phyloP scores from a whole-genome alignment of 2,797 vertebrate genomes.

The Phataginus tricuspis region DNA sequence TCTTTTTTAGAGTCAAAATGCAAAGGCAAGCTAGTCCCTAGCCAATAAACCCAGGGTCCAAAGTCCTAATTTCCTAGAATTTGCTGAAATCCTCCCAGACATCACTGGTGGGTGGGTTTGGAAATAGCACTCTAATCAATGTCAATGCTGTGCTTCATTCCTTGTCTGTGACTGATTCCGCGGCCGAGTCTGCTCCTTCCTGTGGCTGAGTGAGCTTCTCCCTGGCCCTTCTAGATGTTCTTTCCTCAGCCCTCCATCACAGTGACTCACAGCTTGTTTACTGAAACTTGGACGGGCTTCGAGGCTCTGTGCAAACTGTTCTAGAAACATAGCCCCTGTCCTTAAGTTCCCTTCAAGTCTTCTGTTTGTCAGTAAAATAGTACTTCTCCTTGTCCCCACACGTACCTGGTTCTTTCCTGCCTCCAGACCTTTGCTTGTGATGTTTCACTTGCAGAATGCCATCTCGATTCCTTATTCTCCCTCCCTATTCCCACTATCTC shows the following conservation, averaged over 20 bases:
- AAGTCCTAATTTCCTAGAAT: conserved; percentile 45
- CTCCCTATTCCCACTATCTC: not conserved
- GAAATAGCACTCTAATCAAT: conserved; percentile 17
- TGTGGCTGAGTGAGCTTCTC: not conserved
- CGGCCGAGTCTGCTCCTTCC: not conserved
- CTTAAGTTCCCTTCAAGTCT: conserved; percentile 22
- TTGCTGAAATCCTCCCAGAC: conserved; percentile 30
- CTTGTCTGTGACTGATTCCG: not conserved
- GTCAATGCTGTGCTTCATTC: not conserved
- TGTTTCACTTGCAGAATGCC: not conserved
- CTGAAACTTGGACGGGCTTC: conserved; percentile 22
- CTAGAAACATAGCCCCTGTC: not conserved
- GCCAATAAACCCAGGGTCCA: not conserved
- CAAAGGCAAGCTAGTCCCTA: not conserved
- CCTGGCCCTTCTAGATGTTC: not conserved
- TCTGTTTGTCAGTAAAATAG: not conserved
- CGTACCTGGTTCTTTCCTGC: not conserved
- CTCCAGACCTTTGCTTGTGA: not conserved
- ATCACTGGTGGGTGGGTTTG: conserved; percentile 24
- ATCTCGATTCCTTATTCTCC: not conserved
- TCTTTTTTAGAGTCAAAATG: conserved; percentile 42
- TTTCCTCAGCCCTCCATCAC: not conserved
- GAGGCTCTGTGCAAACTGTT: conserved; percentile 12
- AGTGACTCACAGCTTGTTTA: conserved; percentile 54
- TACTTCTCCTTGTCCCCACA: not conserved